These are phyloP conservation scores for Orius insidiosus DNA, from an alignment of 1,140 invertebrate genomes.

Conservation along the genomic window DNA sequence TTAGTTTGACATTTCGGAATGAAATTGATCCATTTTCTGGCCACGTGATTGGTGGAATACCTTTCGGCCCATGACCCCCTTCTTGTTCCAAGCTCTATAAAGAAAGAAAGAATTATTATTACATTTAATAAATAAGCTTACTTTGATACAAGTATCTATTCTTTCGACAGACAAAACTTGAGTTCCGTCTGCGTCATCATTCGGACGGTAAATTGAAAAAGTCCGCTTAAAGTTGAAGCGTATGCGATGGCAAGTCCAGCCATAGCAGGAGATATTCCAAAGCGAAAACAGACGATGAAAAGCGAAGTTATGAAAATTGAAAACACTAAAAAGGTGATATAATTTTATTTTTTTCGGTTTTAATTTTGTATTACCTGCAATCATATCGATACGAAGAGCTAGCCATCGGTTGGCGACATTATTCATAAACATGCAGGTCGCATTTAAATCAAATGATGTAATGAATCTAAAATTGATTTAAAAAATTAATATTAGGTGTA, in stretches of 20 bases:
- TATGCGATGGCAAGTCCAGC: slow-evolving; percentile 51
- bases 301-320: slow-evolving; percentile 34
- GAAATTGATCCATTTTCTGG: slow-evolving; percentile 33
- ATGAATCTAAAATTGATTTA: slow-evolving; percentile 33
- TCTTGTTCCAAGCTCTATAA: slow-evolving; percentile 20
- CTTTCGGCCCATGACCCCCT: slow-evolving; percentile 19
- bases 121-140: slow-evolving; percentile 23
- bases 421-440: slow-evolving; percentile 35
- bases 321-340: slow-evolving; percentile 27
- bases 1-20: slow-evolving; percentile 34
- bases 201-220: slow-evolving; percentile 46
- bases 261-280: slow-evolving; percentile 35
- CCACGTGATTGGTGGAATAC: slow-evolving; percentile 31
- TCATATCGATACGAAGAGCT: slow-evolving; percentile 42
- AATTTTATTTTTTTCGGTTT: no score
- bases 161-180: slow-evolving; percentile 37
- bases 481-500: no score
- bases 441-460: slow-evolving; percentile 34
- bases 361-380: no score
- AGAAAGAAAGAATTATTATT: no score
- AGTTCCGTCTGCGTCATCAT: slow-evolving; percentile 45
- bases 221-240: slow-evolving; percentile 42
- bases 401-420: slow-evolving; percentile 47
- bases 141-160: slow-evolving; percentile 26
- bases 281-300: slow-evolving; percentile 37